Evolutionary conservation across 2,113 vertebrate species (phyloP), one percentile per base, ranked within the genome.

Genomic region (Hepsetus odoe): DNA sequence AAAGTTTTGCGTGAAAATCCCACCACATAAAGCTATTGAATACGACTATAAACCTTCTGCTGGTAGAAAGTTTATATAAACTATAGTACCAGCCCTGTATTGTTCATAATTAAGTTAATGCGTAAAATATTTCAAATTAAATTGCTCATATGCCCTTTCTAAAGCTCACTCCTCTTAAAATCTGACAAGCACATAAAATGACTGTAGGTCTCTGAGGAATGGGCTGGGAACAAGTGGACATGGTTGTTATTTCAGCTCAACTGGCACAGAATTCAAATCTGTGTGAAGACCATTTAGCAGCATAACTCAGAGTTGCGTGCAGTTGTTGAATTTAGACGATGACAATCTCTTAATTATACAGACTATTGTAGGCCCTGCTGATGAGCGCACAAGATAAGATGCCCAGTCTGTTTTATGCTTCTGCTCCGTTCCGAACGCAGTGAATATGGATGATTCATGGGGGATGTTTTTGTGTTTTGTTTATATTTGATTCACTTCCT

Each of bases 281-380:
- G 72, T 69, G 32, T 69, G 61, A 78, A 72, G 79, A 72, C 66
- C 53, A 61, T 67, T 79, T 81, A 75, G 11, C 66, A 76, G 80
- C 46, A 76, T 66, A 22, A 79, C 26, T 78, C 30, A 24, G 55
- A 80, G 59, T 79, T 83, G 73, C 83, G 68, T 84, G 83, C 83
- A 82, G 35, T 76, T 72, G 72, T 77, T 56, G 76, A 44, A 72
- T 82, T 84, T 49, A 69, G 68, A 79, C 64, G 83, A 79, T 84
- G 67, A 44, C 22, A 82, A 84, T 84, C 80, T 84, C 62, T 20
- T 82, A 84, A 84, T 84, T 84, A 68, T 53, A 40, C 51, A 72
- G 79, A 62, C 72, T 79, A 68, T 82, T 84, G 83, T 79, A 53
- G 24, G 40, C 49, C 40, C 46, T 59, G 61, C 61, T 80, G 80